These are phyloP conservation scores for Caenorhabditis angaria DNA, from an alignment of 2,888 invertebrate genomes.

Conservation along the genomic window DNA sequence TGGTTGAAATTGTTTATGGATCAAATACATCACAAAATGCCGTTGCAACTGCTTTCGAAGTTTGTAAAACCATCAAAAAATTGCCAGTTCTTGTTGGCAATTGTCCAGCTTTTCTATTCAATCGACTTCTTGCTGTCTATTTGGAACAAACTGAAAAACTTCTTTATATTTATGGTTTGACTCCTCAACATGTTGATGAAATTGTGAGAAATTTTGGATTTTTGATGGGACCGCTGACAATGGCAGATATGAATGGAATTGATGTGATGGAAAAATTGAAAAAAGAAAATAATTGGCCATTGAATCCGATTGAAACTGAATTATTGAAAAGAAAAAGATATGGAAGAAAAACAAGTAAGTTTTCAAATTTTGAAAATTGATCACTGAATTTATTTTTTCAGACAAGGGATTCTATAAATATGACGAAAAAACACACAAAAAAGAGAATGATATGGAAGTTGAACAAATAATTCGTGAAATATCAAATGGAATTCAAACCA, in stretches of 20 bases:
- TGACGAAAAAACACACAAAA: constrained; percentile 46
- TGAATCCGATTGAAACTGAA: constrained; percentile 42
- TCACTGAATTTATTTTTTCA: constrained; percentile 11
- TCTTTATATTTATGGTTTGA: constrained; percentile 46
- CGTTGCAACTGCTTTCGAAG: constrained; percentile 73
- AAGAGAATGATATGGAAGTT: constrained; percentile 53
- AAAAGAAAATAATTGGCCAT: constrained; percentile 46
- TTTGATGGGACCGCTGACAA: constrained; percentile 61
- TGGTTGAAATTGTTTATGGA: constrained; percentile 72
- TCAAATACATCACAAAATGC: constrained; percentile 72
- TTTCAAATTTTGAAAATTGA: not conserved
- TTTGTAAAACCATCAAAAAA: constrained; percentile 73
- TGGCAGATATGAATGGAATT: constrained; percentile 63
- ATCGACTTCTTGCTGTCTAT: constrained; percentile 55
- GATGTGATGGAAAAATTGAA: constrained; percentile 57
- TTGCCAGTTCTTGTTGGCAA: constrained; percentile 60
- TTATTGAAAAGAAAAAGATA: constrained; percentile 45
- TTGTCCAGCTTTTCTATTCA: constrained; percentile 62
- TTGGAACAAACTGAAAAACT: constrained; percentile 44
- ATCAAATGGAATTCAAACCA: constrained; percentile 15
- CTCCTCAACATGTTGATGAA: constrained; percentile 51
- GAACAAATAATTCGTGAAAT: constrained; percentile 42
- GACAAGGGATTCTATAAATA: constrained; percentile 62
- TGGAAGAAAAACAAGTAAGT: constrained; percentile 58
- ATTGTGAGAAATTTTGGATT: constrained; percentile 53